Evolutionary conservation across 2,797 vertebrate species (phyloP), one percentile per base, ranked within the genome.

Genomic region (Myiotriccus ornatus): DNA sequence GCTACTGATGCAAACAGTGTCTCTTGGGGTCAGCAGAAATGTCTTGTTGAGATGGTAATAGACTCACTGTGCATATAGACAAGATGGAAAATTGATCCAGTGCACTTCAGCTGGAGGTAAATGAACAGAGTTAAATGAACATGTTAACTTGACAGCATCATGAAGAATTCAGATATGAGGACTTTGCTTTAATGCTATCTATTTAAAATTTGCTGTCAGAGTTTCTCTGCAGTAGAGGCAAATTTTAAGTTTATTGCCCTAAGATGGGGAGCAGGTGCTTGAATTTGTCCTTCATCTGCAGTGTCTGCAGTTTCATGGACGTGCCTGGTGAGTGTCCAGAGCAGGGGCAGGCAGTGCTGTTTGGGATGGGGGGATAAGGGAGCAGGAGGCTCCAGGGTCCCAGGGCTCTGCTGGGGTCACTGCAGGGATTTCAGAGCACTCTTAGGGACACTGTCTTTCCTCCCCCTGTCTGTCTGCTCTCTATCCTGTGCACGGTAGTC

Each of bases 21-120:
- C 74, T 84, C 94, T 73, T 84, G 91, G 41, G 83, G 83, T 91
- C 63, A 63, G n/a, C 73, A 90, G 87, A 84, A 92, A 57, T 64
- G 86, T 63, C 74, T 81, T 32, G 44, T 71, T 87, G 82, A 91
- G 74, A 43, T 53, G 78, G 89, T 85, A 73, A 24, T 73, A 86
- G 77, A 86, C 82, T 91, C 65, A 6, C 50, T 84, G 44, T 90
- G 89, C 84, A 43, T 79, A 85, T 86, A 91, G 95, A 82, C 85
- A 88, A 84, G 92, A 90, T 79, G 81, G 90, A 89, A 88, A 94
- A 92, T 84, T 59, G 82, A 91, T 95, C 78, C 60, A 86, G 22
- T 77, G 59, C 81, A 71, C 94, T 71, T 84, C 80, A 65, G 53
- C 7, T 74, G 91, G 70, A 89, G 56, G 68, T 80, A 92, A 96